Percentiles rank a stretch among this genome's conserved stretches.
These are phyloP conservation scores for Oryzias celebensis DNA, from an alignment of 2,113 vertebrate genomes.

Conservation along the genomic window DNA sequence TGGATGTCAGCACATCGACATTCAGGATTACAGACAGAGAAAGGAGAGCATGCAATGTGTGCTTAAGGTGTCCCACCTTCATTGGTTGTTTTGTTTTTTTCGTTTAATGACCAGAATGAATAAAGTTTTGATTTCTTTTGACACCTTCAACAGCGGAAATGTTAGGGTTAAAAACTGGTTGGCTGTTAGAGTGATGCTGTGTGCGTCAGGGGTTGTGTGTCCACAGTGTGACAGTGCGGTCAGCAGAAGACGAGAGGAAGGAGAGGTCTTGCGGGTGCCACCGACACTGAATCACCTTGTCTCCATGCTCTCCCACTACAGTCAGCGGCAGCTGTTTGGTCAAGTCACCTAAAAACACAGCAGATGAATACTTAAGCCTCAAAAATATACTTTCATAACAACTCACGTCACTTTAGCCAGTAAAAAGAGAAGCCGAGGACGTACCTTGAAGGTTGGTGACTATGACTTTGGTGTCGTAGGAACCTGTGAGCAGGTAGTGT, in stretches of 20 bases:
- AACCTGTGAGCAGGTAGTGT: slow-evolving; percentile 95
- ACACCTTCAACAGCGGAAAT: too few species aligned
- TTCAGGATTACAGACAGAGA: neutral
- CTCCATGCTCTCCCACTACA: slow-evolving; percentile 91
- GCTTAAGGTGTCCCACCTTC: slow-evolving; percentile 36
- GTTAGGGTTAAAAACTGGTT: neutral
- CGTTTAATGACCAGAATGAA: too few species aligned
- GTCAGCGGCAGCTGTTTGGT: slow-evolving; percentile 93
- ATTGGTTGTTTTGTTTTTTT: slow-evolving; percentile 9
- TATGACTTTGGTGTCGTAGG: slow-evolving; percentile 94
- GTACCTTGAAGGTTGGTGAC: slow-evolving; percentile 96
- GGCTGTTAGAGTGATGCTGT: slow-evolving; percentile 25
- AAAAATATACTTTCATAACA: fast-evolving
- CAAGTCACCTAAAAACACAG: slow-evolving; percentile 73
- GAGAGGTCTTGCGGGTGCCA: slow-evolving; percentile 97
- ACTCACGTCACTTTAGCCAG: neutral
- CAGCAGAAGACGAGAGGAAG: slow-evolving; percentile 96
- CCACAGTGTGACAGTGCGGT: slow-evolving; percentile 98
- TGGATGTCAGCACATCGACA: neutral
- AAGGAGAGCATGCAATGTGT: slow-evolving; percentile 40
- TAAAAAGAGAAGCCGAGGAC: neutral
- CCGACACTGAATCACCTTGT: slow-evolving; percentile 98
- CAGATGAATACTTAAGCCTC: neutral
- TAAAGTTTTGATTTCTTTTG: too few species aligned
- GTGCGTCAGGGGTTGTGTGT: slow-evolving; percentile 86